phyloP scores from a whole-genome alignment of 1,140 invertebrate species.

The Drosophila mojavensis region DNA sequence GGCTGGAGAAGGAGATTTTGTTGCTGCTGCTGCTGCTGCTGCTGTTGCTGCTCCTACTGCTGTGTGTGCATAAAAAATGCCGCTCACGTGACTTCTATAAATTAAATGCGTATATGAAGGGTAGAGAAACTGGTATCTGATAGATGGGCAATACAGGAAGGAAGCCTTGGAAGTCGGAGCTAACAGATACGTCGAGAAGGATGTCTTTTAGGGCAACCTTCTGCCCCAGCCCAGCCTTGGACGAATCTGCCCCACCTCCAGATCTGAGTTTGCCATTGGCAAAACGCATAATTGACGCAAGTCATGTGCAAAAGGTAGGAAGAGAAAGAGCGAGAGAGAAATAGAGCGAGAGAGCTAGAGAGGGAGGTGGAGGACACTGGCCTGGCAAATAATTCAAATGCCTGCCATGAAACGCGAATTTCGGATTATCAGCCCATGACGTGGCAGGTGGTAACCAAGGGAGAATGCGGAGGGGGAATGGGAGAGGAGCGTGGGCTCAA shows the following conservation, averaged over 20 bases:
- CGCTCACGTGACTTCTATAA: conserved; percentile 74
- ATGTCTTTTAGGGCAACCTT: too few species aligned
- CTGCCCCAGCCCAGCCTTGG: background rate
- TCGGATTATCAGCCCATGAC: conserved; percentile 32
- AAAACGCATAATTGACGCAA: conserved; percentile 65
- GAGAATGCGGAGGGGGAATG: background rate
- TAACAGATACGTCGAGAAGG: conserved; percentile 42
- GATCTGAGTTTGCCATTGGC: conserved; percentile 18
- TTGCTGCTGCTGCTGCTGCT: background rate
- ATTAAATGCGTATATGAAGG: conserved; percentile 56
- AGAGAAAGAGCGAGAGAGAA: background rate
- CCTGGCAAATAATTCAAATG: conserved; percentile 55
- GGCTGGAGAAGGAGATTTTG: background rate
- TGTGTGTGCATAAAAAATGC: conserved; percentile 60
- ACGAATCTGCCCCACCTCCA: background rate
- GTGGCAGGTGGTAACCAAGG: conserved; percentile 9
- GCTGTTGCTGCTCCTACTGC: background rate
- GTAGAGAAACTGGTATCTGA: conserved; percentile 27
- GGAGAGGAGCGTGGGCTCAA: background rate
- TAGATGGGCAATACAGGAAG: conserved; percentile 37
- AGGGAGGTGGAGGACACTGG: background rate
- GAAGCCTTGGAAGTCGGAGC: conserved; percentile 49
- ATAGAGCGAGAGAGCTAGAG: background rate
- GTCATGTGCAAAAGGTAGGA: conserved; percentile 47
- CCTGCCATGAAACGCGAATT: conserved; percentile 36